These are phyloP conservation scores for Allolobophora icterica DNA, from an alignment of 2,888 invertebrate species.

Conservation along the genomic window DNA sequence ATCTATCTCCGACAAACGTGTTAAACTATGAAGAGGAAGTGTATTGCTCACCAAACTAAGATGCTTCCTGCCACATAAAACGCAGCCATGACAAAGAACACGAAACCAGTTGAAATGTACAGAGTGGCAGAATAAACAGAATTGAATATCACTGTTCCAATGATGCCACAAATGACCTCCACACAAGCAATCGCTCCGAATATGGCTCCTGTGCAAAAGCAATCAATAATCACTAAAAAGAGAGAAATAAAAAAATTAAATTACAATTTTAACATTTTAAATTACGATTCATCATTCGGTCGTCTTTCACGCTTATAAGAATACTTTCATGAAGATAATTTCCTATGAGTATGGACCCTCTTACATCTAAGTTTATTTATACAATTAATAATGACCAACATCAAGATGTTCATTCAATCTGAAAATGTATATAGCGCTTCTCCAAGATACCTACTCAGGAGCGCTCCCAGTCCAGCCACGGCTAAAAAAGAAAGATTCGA, in stretches of 20 bases:
- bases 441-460: no score
- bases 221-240: background rate
- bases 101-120: conserved; percentile 36
- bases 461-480: no score
- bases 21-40: background rate
- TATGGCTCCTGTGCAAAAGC: conserved; percentile 37
- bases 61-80: conserved; percentile 32
- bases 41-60: conserved; percentile 35
- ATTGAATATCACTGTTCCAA: conserved; percentile 41
- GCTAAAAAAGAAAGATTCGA: no score
- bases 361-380: background rate
- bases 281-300: background rate
- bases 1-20: no score
- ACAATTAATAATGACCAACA: background rate
- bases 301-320: background rate
- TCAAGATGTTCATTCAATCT: no score
- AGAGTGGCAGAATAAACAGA: conserved; percentile 41
- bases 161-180: conserved; percentile 35
- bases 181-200: conserved; percentile 41
- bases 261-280: background rate
- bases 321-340: background rate
- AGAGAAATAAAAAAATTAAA: background rate
- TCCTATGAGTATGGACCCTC: background rate
- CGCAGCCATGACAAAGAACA: conserved; percentile 37
- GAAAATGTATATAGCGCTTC: no score